Evolutionary conservation across 2,888 invertebrate species (phyloP).

Genomic region (Lasioglossum morio): DNA sequence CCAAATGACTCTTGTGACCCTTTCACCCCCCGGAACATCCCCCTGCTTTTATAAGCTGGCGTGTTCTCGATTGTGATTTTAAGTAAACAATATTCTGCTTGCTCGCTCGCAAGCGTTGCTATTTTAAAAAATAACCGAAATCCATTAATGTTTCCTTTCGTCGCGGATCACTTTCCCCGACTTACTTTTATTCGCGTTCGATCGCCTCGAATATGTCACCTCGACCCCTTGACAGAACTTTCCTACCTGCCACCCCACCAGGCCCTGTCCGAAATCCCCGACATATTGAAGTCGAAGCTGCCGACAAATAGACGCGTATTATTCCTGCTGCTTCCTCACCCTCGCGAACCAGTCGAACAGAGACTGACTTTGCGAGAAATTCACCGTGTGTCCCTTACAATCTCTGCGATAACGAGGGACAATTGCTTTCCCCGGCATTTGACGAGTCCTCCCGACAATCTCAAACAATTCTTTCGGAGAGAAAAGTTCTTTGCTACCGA

Average conservation of each 20-base stretch:
- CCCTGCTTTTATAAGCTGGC: conserved; percentile 9
- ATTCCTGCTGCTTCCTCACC: not conserved
- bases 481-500: not conserved
- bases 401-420: not conserved
- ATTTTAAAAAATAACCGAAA: not conserved
- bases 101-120: not conserved
- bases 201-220: conserved; percentile 5
- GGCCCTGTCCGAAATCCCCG: conserved; percentile 34
- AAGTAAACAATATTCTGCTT: too few species aligned
- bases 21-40: not conserved
- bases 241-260: conserved; percentile 1
- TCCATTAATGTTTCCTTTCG: not conserved
- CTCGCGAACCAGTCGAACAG: not conserved
- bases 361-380: not conserved
- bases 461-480: not conserved
- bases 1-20: not conserved
- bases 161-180: conserved; percentile 2
- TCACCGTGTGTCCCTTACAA: not conserved
- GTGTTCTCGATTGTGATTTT: too few species aligned
- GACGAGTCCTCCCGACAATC: not conserved
- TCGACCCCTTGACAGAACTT: conserved; percentile 12
- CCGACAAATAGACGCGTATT: conserved; percentile 41
- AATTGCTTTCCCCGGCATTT: not conserved
- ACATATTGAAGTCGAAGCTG: conserved; percentile 32
- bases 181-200: conserved; percentile 22